These are phyloP conservation scores for Drosophila kanapiae DNA, from an alignment of 1,140 invertebrate species.

Conservation along the genomic window DNA sequence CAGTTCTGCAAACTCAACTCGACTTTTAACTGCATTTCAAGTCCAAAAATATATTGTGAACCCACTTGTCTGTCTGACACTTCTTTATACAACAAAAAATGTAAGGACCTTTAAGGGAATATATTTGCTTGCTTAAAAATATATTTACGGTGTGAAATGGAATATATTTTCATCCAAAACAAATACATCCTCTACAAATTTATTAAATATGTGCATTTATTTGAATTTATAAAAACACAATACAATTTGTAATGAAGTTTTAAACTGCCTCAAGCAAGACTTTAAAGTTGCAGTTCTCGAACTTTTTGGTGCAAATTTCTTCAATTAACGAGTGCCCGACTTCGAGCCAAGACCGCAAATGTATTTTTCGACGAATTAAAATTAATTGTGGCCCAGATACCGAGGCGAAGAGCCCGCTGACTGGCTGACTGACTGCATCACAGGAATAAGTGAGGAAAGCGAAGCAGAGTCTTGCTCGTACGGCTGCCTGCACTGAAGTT, in stretches of 20 bases:
- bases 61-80: background rate
- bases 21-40: background rate
- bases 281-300: background rate
- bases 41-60: background rate
- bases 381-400: conserved; percentile 31
- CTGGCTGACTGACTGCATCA: conserved; percentile 14
- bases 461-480: background rate
- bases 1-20: conserved; percentile 1
- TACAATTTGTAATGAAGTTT: background rate
- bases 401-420: background rate
- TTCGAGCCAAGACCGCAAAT: conserved; percentile 1
- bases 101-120: background rate
- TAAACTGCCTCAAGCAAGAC: background rate
- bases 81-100: background rate
- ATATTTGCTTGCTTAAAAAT: background rate
- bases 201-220: no score
- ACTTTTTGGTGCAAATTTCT: background rate
- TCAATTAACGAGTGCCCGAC: background rate
- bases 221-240: no score
- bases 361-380: conserved; percentile 25
- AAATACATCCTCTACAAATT: no score
- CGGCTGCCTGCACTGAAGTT: conserved; percentile 44
- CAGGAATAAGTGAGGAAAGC: conserved; percentile 10
- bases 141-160: background rate
- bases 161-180: background rate